Conservation (phyloP, 92 coral and sea anemone species). For the Palythoa heliodiscus region DNA sequence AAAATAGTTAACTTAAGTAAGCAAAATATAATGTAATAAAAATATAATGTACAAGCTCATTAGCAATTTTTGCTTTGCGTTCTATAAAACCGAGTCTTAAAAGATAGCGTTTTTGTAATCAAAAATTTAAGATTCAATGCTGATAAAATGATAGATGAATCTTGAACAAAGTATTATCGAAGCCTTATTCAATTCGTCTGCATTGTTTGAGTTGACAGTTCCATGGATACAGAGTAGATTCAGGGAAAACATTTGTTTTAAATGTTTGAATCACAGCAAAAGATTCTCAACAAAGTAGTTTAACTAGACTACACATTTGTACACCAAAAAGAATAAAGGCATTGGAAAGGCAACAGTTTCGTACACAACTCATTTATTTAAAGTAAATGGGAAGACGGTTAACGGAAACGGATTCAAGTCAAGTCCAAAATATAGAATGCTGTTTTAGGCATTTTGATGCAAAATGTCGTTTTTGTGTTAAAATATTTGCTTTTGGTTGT, state of each 20-base stretch:
- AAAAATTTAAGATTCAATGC: neutral
- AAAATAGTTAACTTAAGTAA: neutral
- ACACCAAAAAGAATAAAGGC: constrained; percentile 50
- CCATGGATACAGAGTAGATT: constrained; percentile 47
- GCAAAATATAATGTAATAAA: neutral
- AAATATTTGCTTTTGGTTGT: constrained; percentile 48
- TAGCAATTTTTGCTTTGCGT: neutral
- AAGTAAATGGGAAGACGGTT: constrained; percentile 36
- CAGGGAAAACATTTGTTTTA: constrained; percentile 46
- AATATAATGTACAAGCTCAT: neutral
- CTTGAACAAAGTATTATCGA: constrained; percentile 5
- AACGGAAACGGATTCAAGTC: neutral
- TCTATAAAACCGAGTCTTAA: neutral
- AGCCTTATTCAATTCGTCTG: constrained; percentile 10
- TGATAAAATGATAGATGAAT: neutral
- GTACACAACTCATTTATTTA: constrained; percentile 36
- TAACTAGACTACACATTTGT: constrained; percentile 50
- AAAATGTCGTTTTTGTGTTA: constrained; percentile 45
- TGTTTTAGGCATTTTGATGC: constrained; percentile 9
- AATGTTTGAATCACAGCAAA: constrained; percentile 47
- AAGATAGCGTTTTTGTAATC: neutral
- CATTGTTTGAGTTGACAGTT: constrained; percentile 33
- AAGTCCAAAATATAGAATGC: neutral
- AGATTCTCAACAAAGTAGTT: constrained; percentile 58
- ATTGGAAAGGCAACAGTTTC: constrained; percentile 56